These are phyloP conservation scores for Amyelois transitella DNA, from an alignment of 1,140 invertebrate genomes.

Conservation along the genomic window DNA sequence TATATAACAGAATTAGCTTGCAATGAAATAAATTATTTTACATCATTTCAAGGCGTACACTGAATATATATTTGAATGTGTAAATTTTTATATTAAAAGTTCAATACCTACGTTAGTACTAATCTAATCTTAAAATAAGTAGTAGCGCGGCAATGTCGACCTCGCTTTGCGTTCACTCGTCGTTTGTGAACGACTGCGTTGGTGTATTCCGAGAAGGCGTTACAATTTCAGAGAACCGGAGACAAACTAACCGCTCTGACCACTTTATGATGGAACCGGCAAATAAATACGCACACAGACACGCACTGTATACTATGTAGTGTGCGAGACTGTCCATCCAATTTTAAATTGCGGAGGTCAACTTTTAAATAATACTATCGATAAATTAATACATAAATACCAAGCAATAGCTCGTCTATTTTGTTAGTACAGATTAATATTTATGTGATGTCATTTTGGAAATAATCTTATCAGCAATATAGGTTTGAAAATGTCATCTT, in stretches of 20 bases:
- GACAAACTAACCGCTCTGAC: slow-evolving; percentile 62
- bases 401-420: too few species aligned
- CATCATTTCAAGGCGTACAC: too few species aligned
- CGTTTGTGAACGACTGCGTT: slow-evolving; percentile 63
- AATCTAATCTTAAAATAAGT: slow-evolving; percentile 45
- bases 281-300: slow-evolving; percentile 61
- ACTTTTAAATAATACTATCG: neutral
- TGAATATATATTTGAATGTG: slow-evolving; percentile 7
- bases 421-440: neutral
- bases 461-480: too few species aligned
- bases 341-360: neutral
- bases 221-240: slow-evolving; percentile 71
- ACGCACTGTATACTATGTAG: neutral
- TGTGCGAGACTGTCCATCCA: neutral
- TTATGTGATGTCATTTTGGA: too few species aligned
- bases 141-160: slow-evolving; percentile 48
- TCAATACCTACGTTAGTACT: neutral
- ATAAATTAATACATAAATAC: too few species aligned
- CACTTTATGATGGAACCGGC: slow-evolving; percentile 51
- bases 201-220: slow-evolving; percentile 69
- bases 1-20: too few species aligned
- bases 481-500: too few species aligned
- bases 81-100: slow-evolving; percentile 33
- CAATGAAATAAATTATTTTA: too few species aligned
- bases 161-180: slow-evolving; percentile 66